A percentile compares a stretch with the other conserved stretches of the same genome.
phyloP scores from a whole-genome alignment of 1,140 invertebrate species.

The Bombus pyrosoma region DNA sequence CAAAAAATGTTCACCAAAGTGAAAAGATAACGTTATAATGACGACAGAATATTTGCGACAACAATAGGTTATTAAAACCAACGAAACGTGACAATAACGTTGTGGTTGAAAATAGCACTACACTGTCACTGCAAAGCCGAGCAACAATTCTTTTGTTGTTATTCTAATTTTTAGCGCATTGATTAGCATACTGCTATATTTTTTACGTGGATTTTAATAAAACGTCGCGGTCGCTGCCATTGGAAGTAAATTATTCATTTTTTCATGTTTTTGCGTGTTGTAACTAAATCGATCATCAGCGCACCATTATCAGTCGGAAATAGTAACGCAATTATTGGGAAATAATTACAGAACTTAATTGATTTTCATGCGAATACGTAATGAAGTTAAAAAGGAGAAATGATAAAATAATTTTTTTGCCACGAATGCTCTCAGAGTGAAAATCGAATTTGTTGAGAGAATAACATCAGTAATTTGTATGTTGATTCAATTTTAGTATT shows the following conservation, averaged over 20 bases:
- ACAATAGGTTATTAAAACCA: neutral
- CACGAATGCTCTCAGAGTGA: too few species aligned
- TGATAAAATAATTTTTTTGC: neutral
- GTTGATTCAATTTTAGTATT: neutral
- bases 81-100: neutral
- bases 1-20: neutral
- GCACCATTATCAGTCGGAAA: conserved; percentile 14
- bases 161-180: conserved; percentile 9
- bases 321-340: conserved; percentile 29
- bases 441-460: neutral
- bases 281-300: conserved; percentile 31
- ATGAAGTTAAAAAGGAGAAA: neutral
- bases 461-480: neutral
- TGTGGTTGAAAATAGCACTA: neutral
- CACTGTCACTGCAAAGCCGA: neutral
- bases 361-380: neutral
- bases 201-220: conserved; percentile 42
- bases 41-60: neutral
- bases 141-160: conserved; percentile 24
- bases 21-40: neutral
- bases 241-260: neutral
- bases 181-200: conserved; percentile 27
- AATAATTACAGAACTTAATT: conserved; percentile 31
- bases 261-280: neutral
- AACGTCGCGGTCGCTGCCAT: neutral